phyloP scores from a whole-genome alignment of 1,140 invertebrate species.

The Tigriopus japonicus region DNA sequence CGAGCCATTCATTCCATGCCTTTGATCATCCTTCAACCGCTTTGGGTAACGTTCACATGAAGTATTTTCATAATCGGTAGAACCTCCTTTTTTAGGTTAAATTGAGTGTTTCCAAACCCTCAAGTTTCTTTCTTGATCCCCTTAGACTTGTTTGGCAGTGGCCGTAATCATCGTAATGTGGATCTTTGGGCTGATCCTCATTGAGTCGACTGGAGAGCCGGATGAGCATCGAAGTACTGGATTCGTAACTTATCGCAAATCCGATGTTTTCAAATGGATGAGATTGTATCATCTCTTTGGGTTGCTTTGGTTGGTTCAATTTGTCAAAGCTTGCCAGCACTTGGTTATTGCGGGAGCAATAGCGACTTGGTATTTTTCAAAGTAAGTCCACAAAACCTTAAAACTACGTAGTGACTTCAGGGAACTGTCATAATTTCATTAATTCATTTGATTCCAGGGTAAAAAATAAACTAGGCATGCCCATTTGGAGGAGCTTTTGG shows the following conservation, averaged over 20 bases:
- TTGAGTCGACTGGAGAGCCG: not conserved
- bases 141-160: not conserved
- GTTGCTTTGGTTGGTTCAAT: slow-evolving; percentile 47
- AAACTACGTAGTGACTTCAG: too few species aligned
- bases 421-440: too few species aligned
- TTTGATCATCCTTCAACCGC: not conserved
- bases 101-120: too few species aligned
- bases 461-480: slow-evolving; percentile 36
- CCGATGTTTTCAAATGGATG: not conserved
- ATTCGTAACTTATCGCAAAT: not conserved
- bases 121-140: too few species aligned
- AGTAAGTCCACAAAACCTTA: slow-evolving; percentile 30
- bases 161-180: not conserved
- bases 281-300: not conserved
- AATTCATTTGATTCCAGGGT: slow-evolving; percentile 32
- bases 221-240: not conserved
- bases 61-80: too few species aligned
- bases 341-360: slow-evolving; percentile 54
- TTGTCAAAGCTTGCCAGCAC: slow-evolving; percentile 53
- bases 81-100: too few species aligned
- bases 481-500: slow-evolving; percentile 35
- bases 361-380: slow-evolving; percentile 52
- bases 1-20: not conserved
- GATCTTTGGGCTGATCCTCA: not conserved
- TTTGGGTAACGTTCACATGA: not conserved